Base-by-base conservation (phyloP, 2,113 vertebrate species). In the Xiphorhynchus elegans region DNA sequence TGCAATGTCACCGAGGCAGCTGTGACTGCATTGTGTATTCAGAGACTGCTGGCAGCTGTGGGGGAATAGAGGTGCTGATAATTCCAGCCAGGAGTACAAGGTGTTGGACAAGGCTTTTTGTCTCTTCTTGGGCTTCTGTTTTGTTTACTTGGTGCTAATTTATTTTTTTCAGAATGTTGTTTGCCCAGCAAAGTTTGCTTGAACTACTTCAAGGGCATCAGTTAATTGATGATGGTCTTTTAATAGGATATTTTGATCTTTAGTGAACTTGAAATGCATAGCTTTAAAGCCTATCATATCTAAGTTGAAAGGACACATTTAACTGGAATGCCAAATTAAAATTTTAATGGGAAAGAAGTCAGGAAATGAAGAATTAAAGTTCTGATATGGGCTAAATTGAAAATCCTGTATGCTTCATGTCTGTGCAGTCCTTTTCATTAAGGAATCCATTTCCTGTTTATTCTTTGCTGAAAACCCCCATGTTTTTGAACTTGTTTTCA, bases 1-100 rank as follows among this genome's bases (percentile, higher is more conserved):
- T 96, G 70, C 84, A 76, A 67, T 97, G 81, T 90, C 84, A 66
- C 31, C 40, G 63, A 52, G 84, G 86, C 88, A 83, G 50, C 87
- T 92, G 77, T 49, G 49, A 75, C 29, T 47, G 52, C 52, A 16
- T 46, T 75, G 16, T 68, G 50, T 56, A 25, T 94, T 92, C 90
- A 69, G 46, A 50, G 74, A 31, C 35, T 82, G 40, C 40, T 52
- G 66, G 87, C 94, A 93, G 77, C 75, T 87, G 66, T 31, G 35
- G 17, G 39, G 25, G 35, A 60, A 20, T 33, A 44, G 56, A 59
- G 46, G 35, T 20, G 50, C 19, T 44, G 39, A 11, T 35, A 86
- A 42, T 76, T 59, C 17, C 5, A 50, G 39, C 29, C 26, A n/a
- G n/a, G 15, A 74, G 29, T 35, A 25, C 5, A 13, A 82, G 59